Percentiles rank a stretch among this genome's conserved stretches.
Conservation (phyloP, 2,888 invertebrate species). For the Micropterix aruncella region DNA sequence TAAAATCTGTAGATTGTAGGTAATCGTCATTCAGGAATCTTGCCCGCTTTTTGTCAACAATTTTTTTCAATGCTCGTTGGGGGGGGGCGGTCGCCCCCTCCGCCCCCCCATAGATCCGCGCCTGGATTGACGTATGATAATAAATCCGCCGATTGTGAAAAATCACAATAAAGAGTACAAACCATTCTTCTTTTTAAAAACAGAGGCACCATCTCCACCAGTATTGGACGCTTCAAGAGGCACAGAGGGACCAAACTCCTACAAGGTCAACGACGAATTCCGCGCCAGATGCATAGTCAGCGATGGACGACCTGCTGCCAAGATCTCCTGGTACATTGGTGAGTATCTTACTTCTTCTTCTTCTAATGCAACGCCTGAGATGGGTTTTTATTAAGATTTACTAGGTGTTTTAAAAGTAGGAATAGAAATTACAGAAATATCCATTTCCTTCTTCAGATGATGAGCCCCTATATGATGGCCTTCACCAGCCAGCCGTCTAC, state of each 20-base stretch:
- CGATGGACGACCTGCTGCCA: constrained; percentile 61
- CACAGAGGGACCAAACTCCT: constrained; percentile 24
- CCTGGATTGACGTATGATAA: no score
- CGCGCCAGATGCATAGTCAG: constrained; percentile 51
- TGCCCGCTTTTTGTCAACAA: no score
- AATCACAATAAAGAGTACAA: no score
- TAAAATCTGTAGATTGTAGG: no score
- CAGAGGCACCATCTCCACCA: constrained; percentile 32
- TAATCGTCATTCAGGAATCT: no score
- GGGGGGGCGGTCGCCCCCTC: no score
- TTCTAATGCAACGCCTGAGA: constrained; percentile 10
- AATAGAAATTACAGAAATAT: neutral
- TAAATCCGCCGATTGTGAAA: no score
- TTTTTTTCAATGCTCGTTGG: no score
- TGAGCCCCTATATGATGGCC: constrained; percentile 41
- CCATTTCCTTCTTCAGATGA: no score
- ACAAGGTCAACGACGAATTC: constrained; percentile 46
- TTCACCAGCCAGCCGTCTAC: constrained; percentile 37
- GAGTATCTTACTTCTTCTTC: constrained; percentile 14
- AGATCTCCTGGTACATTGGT: constrained; percentile 61
- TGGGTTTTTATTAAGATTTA: no score
- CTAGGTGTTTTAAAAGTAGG: neutral
- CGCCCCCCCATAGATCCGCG: no score
- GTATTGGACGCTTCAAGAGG: constrained; percentile 28
- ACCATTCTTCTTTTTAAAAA: no score